Conservation (phyloP, 2,888 invertebrate species). For the Drosophila subquinaria region DNA sequence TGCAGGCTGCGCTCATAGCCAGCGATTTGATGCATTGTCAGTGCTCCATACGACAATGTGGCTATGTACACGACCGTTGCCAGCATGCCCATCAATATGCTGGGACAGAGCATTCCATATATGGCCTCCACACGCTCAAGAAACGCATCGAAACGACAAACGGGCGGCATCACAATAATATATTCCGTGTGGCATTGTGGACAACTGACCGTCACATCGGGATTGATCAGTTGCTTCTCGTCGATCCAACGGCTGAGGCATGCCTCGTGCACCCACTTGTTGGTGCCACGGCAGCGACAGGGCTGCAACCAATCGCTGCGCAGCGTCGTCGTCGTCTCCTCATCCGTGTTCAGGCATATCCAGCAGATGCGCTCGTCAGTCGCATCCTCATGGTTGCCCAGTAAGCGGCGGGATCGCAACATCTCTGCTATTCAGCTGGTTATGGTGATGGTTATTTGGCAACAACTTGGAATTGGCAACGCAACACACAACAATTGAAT, state of each 20-base stretch:
- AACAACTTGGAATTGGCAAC: conserved; percentile 35
- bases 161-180: conserved; percentile 55
- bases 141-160: conserved; percentile 50
- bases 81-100: conserved; percentile 49
- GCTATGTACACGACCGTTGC: conserved; percentile 55
- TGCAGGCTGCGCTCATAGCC: conserved; percentile 44
- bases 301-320: conserved; percentile 63
- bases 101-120: conserved; percentile 52
- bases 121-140: conserved; percentile 46
- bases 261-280: conserved; percentile 68
- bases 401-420: conserved; percentile 29
- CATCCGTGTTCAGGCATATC: conserved; percentile 62
- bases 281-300: conserved; percentile 66
- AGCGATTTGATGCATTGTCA: conserved; percentile 55
- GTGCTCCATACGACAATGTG: conserved; percentile 51
- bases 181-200: conserved; percentile 63
- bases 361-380: conserved; percentile 59
- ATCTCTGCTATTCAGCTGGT: not conserved
- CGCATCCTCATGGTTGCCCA: not conserved
- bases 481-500: conserved; percentile 20
- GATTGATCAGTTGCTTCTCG: conserved; percentile 46
- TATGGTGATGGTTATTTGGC: not conserved
- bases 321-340: conserved; percentile 28
- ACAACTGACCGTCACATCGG: conserved; percentile 45
- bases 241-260: conserved; percentile 68